Base-by-base conservation (phyloP, 2,888 invertebrate genomes). In the Acronicta aceris region DNA sequence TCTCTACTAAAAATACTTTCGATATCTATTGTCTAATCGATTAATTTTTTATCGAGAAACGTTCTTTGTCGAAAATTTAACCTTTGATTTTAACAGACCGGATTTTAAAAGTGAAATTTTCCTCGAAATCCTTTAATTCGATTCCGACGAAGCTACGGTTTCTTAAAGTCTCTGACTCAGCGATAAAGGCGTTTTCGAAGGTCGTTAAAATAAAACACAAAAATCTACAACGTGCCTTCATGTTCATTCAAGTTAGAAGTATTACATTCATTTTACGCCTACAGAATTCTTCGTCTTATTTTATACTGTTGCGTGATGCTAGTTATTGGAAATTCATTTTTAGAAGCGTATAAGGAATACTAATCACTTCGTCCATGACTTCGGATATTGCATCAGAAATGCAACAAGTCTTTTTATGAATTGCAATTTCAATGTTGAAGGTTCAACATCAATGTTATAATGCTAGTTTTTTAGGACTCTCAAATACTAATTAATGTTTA, bases 71-170 rank as follows among this genome's bases (percentile, higher is more conserved):
- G 30, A 33, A 69, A 62, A 55, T 43, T 33, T 48, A 47, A 57
- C 48, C 41, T 57, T 52, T 45, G 60, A 58, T 54, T 21, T 21
- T 47, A 52, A 57, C 49, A 33, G 64, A 76, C 78, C 79, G 77
- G 79, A 70, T 65, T 70, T 67, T 43, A 72, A 78, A 74, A 81
- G 77, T 72, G 79, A 79, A 78, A 72, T 69, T 67, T 58, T 65
- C 64, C 52, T 64, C 61, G 65, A 61, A 57, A 64, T 59, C 54
- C 41, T 38, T 33, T 43, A 46, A 36, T 40, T 49, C 45, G 68
- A 65, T 71, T 75, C 65, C 69, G 65, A 51, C 40, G 53, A 43
- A 30, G 47, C 47, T 52, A 63, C 41, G 60, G 64, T 49, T 59
- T 56, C 59, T 71, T 68, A 54, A 53, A 55, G 63, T 52, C 46